phyloP scores from a whole-genome alignment of 2,797 vertebrate genomes.

The Enteromius paludinosus region DNA sequence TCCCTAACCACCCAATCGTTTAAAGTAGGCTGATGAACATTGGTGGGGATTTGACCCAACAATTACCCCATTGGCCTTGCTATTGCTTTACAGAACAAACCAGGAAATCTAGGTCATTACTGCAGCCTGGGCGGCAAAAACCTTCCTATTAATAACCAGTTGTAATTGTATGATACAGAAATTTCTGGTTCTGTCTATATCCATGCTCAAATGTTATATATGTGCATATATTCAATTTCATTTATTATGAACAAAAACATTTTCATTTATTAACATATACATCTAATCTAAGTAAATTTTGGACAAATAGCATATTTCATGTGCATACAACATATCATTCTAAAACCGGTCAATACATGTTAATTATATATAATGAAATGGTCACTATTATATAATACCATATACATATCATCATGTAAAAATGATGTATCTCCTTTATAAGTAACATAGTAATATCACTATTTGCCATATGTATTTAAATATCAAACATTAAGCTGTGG shows the following conservation, averaged over 20 bases:
- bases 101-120: slow-evolving; percentile 50
- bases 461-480: background rate
- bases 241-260: background rate
- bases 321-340: background rate
- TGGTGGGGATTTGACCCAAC: slow-evolving; percentile 45
- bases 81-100: slow-evolving; percentile 26
- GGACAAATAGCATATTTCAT: background rate
- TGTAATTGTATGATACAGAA: background rate
- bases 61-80: slow-evolving; percentile 33
- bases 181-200: background rate
- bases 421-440: too few relatives aligned
- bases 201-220: background rate
- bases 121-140: slow-evolving; percentile 22
- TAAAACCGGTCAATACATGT: background rate
- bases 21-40: slow-evolving; percentile 44
- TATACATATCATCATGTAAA: background rate
- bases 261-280: background rate
- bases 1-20: slow-evolving; percentile 29
- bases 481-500: background rate
- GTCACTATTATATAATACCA: background rate
- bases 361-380: background rate
- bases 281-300: too few relatives aligned
- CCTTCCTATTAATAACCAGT: slow-evolving; percentile 1
- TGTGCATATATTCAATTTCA: background rate
- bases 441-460: too few relatives aligned